A percentile compares a stretch with the other conserved stretches of the same genome.
These are phyloP conservation scores for crab-eating macaque (Macaca fascicularis) DNA, from an alignment of 2,113 vertebrate species.

Conservation along the genomic window T2T-MFA8v1.1 NC_088375.1:119542001-119542500, in stretches of 20 bases:
- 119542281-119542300: neutral
- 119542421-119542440: neutral
- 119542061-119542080: neutral
- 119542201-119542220: neutral
- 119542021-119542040: no score
- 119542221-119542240: neutral
- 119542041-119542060: neutral
- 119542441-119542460: no score
- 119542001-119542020: no score
- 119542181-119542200: neutral
- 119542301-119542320: neutral
- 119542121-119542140: neutral
- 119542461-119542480: no score
- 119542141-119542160: neutral
- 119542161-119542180: neutral
- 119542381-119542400: neutral
- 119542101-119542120: neutral
- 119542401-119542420: neutral
- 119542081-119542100: neutral
- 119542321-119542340: neutral
- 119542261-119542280: neutral
- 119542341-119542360: constrained; percentile 10
- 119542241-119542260: constrained; percentile 14
- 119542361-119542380: neutral
- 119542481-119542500: no score